These are phyloP conservation scores for Elephas maximus DNA, from an alignment of 2,113 vertebrate genomes.

Conservation along the genomic window DNA sequence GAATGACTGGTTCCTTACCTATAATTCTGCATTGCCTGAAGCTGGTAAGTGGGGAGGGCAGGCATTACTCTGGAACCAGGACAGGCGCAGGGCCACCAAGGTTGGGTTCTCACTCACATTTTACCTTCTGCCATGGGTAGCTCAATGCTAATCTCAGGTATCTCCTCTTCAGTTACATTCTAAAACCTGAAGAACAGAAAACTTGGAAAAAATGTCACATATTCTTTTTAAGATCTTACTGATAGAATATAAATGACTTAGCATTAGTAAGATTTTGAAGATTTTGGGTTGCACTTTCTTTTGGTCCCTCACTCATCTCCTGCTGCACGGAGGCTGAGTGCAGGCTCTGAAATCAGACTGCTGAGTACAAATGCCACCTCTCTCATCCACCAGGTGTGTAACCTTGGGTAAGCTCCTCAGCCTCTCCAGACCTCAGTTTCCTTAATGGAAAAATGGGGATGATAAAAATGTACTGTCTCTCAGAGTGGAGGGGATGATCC, in stretches of 20 bases:
- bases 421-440: background rate
- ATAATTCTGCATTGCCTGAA: background rate
- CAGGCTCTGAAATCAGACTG: background rate
- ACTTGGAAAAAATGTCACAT: background rate
- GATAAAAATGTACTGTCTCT: background rate
- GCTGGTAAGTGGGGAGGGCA: background rate
- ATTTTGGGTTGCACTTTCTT: background rate
- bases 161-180: background rate
- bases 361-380: background rate
- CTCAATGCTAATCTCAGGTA: background rate
- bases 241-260: background rate
- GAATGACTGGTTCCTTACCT: background rate
- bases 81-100: accelerated
- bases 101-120: background rate
- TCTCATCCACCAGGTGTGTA: background rate
- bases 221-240: background rate
- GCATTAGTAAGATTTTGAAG: background rate
- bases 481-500: background rate
- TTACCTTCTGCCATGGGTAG: background rate
- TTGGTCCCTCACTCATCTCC: background rate
- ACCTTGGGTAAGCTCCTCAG: background rate
- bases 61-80: background rate
- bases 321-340: background rate
- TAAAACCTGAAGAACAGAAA: background rate
- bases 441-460: background rate